Conservation (phyloP, 1,140 invertebrate genomes). For the Leptoteleia sp. region DNA sequence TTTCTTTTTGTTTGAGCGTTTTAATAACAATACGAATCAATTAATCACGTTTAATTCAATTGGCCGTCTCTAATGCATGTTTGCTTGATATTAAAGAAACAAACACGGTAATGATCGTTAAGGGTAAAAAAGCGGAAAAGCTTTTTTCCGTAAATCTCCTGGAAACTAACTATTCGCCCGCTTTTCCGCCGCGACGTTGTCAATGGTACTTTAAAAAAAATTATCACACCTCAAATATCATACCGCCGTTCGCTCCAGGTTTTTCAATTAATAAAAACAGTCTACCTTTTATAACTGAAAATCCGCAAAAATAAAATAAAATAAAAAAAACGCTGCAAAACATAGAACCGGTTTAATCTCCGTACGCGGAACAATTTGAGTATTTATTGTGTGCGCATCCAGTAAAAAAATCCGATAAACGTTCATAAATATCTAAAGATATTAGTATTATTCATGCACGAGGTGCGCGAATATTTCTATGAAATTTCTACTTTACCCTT, state of each 20-base stretch:
- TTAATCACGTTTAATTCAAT: conserved; percentile 1
- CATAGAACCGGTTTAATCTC: background rate
- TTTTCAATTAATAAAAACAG: conserved; percentile 35
- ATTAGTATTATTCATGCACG: background rate
- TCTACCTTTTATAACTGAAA: conserved; percentile 9
- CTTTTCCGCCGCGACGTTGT: background rate
- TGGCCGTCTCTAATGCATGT: background rate
- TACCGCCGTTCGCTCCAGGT: background rate
- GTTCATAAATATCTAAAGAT: conserved; percentile 1
- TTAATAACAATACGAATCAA: background rate
- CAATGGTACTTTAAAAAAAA: conserved; percentile 8
- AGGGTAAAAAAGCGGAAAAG: background rate
- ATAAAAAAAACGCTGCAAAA: too few relatives aligned
- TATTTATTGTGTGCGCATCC: background rate
- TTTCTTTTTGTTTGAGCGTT: too few relatives aligned
- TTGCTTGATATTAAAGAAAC: background rate
- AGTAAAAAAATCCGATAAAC: conserved; percentile 2
- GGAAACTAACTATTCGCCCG: background rate
- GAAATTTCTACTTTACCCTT: too few relatives aligned
- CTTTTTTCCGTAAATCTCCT: conserved; percentile 9
- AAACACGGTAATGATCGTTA: background rate
- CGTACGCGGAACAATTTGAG: conserved; percentile 12
- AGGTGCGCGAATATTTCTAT: background rate
- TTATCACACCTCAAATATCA: background rate
- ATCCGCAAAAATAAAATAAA: conserved; percentile 18